These are phyloP conservation scores for Callimorpha dominula DNA, from an alignment of 2,888 invertebrate species.

Conservation along the genomic window DNA sequence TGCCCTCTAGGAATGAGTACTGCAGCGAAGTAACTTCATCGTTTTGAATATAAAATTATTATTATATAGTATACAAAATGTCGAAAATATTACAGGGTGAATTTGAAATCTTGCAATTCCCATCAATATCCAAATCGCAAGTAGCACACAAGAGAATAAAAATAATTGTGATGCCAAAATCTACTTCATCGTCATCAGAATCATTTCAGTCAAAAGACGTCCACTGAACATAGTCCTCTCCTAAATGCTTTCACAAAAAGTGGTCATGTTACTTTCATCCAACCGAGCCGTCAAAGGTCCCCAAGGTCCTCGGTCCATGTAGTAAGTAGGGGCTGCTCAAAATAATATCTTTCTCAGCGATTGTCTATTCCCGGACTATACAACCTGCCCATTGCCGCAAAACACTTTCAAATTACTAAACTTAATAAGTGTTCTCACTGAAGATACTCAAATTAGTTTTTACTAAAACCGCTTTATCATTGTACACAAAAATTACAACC, in stretches of 20 bases:
- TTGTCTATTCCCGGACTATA: background rate
- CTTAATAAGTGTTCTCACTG: background rate
- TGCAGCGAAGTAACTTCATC: background rate
- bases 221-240: background rate
- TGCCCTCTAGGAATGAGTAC: slow-evolving; percentile 16
- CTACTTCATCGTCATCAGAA: background rate
- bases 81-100: background rate
- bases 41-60: too few relatives aligned
- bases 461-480: slow-evolving; percentile 19
- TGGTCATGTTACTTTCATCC: background rate
- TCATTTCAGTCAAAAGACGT: background rate
- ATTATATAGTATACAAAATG: too few relatives aligned
- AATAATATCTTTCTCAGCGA: background rate
- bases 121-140: too few relatives aligned
- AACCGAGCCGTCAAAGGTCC: too few relatives aligned
- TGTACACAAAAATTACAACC: slow-evolving; percentile 19
- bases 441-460: slow-evolving; percentile 18
- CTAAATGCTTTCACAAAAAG: background rate
- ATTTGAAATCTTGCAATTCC: background rate
- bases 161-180: background rate
- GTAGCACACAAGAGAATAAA: background rate
- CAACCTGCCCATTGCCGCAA: background rate
- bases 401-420: background rate
- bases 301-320: background rate
- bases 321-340: background rate